Percentiles rank a stretch among this genome's conserved stretches.
Evolutionary conservation across 2,888 invertebrate species (phyloP).

Genomic region (Brachyptera risi): DNA sequence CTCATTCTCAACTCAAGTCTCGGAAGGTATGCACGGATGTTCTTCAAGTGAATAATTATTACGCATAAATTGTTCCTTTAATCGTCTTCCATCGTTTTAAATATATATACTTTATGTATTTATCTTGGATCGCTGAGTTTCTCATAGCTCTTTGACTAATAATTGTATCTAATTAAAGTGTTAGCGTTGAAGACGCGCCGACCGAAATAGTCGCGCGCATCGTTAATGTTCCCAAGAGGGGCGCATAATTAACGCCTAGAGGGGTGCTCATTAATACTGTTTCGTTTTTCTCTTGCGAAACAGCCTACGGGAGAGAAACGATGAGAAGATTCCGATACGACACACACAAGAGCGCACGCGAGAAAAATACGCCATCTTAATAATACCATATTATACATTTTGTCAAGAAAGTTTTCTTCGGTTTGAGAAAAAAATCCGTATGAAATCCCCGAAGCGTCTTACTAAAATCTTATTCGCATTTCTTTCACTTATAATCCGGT

Average conservation of each 20-base stretch:
- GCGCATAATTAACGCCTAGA: constrained; percentile 24
- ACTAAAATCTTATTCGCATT: constrained; percentile 12
- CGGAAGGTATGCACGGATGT: background rate
- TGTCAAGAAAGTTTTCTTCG: constrained; percentile 19
- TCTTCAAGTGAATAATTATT: background rate
- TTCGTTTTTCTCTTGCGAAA: constrained; percentile 11
- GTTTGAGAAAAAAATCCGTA: background rate
- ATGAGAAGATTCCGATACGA: background rate
- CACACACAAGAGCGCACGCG: background rate
- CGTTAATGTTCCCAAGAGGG: background rate
- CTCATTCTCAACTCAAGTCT: background rate
- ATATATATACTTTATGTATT: constrained; percentile 14
- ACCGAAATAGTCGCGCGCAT: background rate
- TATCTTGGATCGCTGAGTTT: constrained; percentile 22
- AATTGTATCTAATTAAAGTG: constrained; percentile 13
- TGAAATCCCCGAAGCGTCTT: constrained; percentile 1
- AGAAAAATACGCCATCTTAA: constrained; percentile 1
- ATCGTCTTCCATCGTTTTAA: background rate
- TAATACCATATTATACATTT: constrained; percentile 14
- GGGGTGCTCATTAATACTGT: constrained; percentile 24
- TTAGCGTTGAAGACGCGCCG: constrained; percentile 1
- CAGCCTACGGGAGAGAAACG: background rate
- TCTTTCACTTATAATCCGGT: constrained; percentile 14
- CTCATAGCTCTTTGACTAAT: constrained; percentile 23
- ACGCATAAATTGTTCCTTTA: background rate